phyloP scores from a whole-genome alignment of 2,113 vertebrate genomes.

The Gallinago paraguaiae region DNA sequence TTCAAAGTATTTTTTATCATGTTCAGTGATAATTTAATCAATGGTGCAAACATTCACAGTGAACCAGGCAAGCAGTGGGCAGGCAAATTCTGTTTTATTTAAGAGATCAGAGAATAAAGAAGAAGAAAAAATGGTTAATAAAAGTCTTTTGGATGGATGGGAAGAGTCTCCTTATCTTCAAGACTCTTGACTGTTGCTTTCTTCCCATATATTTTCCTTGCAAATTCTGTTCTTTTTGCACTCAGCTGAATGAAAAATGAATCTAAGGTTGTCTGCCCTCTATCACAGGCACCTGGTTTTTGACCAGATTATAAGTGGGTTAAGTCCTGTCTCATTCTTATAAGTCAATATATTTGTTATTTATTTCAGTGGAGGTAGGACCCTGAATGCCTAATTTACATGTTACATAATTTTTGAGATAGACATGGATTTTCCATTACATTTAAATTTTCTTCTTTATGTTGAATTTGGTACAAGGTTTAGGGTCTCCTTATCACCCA shows the following conservation, averaged over 20 bases:
- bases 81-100: not conserved
- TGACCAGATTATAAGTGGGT: not conserved
- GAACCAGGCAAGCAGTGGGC: not conserved
- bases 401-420: fast-evolving
- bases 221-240: not conserved
- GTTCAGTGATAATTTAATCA: not conserved
- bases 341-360: not conserved
- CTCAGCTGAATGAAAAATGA: not conserved
- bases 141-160: not conserved
- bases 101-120: not conserved
- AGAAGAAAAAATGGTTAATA: not conserved
- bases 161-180: not conserved
- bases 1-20: not conserved
- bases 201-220: not conserved
- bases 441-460: not conserved
- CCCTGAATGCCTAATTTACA: not conserved
- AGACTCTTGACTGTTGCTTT: not conserved
- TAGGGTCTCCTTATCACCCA: not conserved
- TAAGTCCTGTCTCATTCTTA: not conserved
- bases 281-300: not conserved
- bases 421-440: not conserved
- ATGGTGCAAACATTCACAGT: not conserved
- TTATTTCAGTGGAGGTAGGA: not conserved
- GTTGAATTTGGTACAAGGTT: not conserved
- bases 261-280: not conserved